A percentile compares a stretch with the other conserved stretches of the same genome.
phyloP scores from a whole-genome alignment of 2,113 vertebrate genomes.

The Manacus vitellinus region DNA sequence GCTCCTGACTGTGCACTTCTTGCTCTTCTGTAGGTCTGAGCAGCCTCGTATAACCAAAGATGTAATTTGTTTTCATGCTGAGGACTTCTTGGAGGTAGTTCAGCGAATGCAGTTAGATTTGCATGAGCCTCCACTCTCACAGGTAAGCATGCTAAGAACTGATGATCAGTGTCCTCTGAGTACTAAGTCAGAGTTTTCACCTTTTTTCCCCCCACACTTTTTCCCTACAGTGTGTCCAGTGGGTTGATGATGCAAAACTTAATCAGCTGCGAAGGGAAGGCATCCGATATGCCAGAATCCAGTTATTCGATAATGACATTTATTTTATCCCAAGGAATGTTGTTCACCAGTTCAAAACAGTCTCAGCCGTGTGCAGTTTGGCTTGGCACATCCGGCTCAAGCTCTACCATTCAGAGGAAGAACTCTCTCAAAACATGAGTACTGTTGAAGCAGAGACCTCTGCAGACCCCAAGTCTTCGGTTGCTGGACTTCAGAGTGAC shows the following conservation, averaged over 20 bases:
- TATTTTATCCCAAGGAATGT: conserved; percentile 98
- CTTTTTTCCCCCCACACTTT: not conserved
- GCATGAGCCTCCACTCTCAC: conserved; percentile 93
- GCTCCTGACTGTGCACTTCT: not conserved
- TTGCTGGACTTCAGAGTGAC: conserved; percentile 70
- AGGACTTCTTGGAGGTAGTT: conserved; percentile 92
- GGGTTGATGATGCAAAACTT: conserved; percentile 98
- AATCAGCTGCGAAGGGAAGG: conserved; percentile 97
- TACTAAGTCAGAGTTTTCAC: not conserved
- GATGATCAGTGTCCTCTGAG: not conserved
- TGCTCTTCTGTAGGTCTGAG: conserved; percentile 76
- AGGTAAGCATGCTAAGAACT: conserved; percentile 75
- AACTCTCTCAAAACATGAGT: conserved; percentile 50
- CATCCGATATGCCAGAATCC: conserved; percentile 94
- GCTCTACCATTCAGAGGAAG: conserved; percentile 84
- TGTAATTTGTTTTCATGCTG: conserved; percentile 96
- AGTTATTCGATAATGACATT: conserved; percentile 93
- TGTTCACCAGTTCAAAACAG: conserved; percentile 98
- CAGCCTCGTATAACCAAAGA: conserved; percentile 99
- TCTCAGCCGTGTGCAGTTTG: conserved; percentile 95
- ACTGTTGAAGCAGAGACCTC: conserved; percentile 65
- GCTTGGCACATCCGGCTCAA: conserved; percentile 94
- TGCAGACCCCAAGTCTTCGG: conserved; percentile 61
- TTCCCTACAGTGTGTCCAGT: conserved; percentile 89
- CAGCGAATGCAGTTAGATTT: conserved; percentile 95